phyloP scores from a whole-genome alignment of 2,797 vertebrate genomes.

The Odontamblyopus rebecca region DNA sequence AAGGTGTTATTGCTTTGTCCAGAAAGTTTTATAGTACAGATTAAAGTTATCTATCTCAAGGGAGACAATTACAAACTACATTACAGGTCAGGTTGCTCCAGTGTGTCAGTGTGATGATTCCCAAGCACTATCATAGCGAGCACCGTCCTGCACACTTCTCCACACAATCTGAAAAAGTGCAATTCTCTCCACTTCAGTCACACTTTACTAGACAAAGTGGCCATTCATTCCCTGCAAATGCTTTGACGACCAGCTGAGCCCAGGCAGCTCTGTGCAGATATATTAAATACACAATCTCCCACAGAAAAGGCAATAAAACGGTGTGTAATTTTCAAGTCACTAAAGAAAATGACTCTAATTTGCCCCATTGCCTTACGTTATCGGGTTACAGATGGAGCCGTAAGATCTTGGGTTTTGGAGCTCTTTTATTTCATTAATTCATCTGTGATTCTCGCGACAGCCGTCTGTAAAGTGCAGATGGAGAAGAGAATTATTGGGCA shows the following conservation, averaged over 20 bases:
- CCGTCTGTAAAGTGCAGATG: conserved; percentile 12
- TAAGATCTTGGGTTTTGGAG: conserved; percentile 1
- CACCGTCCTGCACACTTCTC: not conserved
- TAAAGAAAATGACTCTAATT: conserved; percentile 11
- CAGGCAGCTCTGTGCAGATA: conserved; percentile 1
- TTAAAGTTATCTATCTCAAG: no score
- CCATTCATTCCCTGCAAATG: conserved; percentile 18
- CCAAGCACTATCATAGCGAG: not conserved
- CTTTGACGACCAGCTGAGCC: not conserved
- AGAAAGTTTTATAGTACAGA: no score
- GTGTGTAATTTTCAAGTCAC: conserved; percentile 13
- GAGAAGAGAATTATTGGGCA: not conserved
- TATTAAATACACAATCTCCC: conserved; percentile 25
- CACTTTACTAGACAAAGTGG: conserved; percentile 26
- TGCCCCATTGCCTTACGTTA: conserved; percentile 5
- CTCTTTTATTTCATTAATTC: conserved; percentile 13
- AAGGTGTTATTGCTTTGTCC: no score
- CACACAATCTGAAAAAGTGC: conserved; percentile 5
- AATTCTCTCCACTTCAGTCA: conserved; percentile 22
- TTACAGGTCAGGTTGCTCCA: not conserved
- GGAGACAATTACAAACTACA: no score
- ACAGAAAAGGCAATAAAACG: conserved; percentile 12
- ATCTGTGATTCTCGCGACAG: conserved; percentile 8
- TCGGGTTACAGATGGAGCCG: conserved; percentile 2
- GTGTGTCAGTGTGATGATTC: not conserved